phyloP scores from a whole-genome alignment of 2,888 invertebrate genomes.

The Drosophila bunnanda region DNA sequence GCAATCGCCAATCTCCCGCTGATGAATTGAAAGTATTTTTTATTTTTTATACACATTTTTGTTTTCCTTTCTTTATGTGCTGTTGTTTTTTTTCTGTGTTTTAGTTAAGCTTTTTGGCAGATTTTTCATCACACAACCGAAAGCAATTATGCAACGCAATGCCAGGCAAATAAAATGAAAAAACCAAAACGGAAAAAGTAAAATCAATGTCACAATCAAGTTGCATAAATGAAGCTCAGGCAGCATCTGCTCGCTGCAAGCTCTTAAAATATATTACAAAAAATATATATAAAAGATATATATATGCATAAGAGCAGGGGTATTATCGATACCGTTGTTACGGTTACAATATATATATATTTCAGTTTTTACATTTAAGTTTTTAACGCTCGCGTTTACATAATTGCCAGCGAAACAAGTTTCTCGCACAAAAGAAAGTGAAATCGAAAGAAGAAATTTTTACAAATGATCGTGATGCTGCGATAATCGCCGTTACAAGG shows the following conservation, averaged over 20 bases:
- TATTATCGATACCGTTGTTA: constrained; percentile 38
- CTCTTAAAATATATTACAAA: constrained; percentile 10
- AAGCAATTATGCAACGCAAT: constrained; percentile 43
- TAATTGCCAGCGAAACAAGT: constrained; percentile 69
- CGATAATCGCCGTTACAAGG: constrained; percentile 23
- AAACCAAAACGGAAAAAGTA: constrained; percentile 22
- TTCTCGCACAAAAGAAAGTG: constrained; percentile 61
- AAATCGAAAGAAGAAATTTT: constrained; percentile 67
- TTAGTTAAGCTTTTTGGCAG: constrained; percentile 23
- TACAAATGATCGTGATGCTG: constrained; percentile 14
- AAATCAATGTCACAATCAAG: constrained; percentile 77
- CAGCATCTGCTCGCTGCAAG: constrained; percentile 12
- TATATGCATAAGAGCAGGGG: background rate
- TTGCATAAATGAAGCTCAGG: constrained; percentile 49
- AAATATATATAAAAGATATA: background rate
- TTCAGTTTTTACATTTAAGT: constrained; percentile 39
- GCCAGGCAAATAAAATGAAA: constrained; percentile 4
- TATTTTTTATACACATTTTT: background rate
- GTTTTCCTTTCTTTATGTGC: background rate
- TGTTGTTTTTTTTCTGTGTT: constrained; percentile 2
- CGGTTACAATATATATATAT: constrained; percentile 49
- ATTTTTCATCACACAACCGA: constrained; percentile 30
- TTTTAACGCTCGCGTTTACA: constrained; percentile 53
- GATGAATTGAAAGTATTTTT: constrained; percentile 22
- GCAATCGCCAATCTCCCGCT: constrained; percentile 4